Evolutionary conservation across 2,113 vertebrate species (phyloP).

Genomic region (Antechinus stuartii): DNA sequence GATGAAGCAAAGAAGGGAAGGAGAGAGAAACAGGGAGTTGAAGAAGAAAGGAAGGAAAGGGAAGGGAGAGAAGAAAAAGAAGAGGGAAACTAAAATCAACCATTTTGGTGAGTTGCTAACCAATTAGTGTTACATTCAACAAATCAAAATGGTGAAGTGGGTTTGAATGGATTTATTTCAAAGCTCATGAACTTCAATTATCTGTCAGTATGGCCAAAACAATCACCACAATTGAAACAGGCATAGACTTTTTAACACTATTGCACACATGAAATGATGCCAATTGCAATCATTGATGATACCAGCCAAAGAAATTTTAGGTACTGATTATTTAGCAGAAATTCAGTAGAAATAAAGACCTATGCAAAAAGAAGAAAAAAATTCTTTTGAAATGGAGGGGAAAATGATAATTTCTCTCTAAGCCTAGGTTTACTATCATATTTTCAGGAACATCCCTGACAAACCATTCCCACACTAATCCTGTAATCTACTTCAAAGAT

Average conservation of each 20-base stretch:
- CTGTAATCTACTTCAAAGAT: not conserved
- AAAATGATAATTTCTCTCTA: not conserved
- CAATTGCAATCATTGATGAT: not conserved
- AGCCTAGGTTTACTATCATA: not conserved
- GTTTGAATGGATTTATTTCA: not conserved
- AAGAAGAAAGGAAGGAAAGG: too few relatives aligned
- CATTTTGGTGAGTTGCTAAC: not conserved
- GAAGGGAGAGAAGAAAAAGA: too few relatives aligned
- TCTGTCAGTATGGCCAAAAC: not conserved
- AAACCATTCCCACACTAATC: not conserved
- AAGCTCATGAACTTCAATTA: not conserved
- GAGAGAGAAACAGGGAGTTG: too few relatives aligned
- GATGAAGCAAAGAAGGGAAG: too few relatives aligned
- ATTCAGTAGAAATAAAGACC: not conserved
- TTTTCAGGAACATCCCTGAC: not conserved
- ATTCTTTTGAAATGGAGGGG: too few relatives aligned
- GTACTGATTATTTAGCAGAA: not conserved
- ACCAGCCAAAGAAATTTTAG: not conserved
- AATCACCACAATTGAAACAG: not conserved
- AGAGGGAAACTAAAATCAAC: not conserved
- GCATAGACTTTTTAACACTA: not conserved
- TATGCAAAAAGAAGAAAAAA: not conserved
- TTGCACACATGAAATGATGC: not conserved
- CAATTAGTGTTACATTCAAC: not conserved
- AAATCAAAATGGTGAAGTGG: not conserved